Conservation (phyloP, 2,797 vertebrate genomes). For the Enteromius fasciolatus region DNA sequence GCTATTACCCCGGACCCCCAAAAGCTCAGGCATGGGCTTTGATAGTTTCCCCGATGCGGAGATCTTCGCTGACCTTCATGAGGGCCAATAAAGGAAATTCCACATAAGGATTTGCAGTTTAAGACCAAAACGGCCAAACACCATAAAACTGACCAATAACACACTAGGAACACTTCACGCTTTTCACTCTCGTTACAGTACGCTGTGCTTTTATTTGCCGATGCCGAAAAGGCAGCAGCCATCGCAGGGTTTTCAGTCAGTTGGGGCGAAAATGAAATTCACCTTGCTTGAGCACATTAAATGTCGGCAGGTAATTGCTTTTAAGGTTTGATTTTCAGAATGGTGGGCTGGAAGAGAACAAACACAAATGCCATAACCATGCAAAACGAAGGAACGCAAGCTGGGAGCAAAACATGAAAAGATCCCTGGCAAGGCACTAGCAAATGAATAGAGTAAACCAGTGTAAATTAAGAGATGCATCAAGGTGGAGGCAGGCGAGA, state of each 20-base stretch:
- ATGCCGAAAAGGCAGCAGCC: conserved; percentile 32
- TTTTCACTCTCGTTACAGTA: conserved; percentile 43
- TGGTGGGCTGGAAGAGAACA: conserved; percentile 49
- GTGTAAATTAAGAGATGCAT: conserved; percentile 81
- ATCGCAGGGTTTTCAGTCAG: conserved; percentile 65
- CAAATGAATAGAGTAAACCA: conserved; percentile 82
- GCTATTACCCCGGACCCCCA: conserved; percentile 39
- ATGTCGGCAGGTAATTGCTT: conserved; percentile 77
- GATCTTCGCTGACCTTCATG: conserved; percentile 47
- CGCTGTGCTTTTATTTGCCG: conserved; percentile 25
- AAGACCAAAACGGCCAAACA: conserved; percentile 47
- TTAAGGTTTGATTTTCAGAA: conserved; percentile 67
- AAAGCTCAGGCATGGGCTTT: conserved; percentile 36
- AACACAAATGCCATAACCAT: conserved; percentile 73
- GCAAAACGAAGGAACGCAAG: conserved; percentile 73
- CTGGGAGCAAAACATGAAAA: conserved; percentile 72
- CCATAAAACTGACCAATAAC: conserved; percentile 51
- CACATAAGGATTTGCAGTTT: conserved; percentile 57
- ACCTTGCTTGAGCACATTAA: conserved; percentile 70
- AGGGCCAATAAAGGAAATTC: conserved; percentile 55
- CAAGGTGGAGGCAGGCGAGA: conserved; percentile 71
- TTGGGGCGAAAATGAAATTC: conserved; percentile 66
- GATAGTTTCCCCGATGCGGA: conserved; percentile 31
- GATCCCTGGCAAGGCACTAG: conserved; percentile 66
- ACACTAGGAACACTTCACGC: conserved; percentile 33